Evolutionary conservation across 1,140 invertebrate species (phyloP).

Genomic region (Trichoplusia ni): DNA sequence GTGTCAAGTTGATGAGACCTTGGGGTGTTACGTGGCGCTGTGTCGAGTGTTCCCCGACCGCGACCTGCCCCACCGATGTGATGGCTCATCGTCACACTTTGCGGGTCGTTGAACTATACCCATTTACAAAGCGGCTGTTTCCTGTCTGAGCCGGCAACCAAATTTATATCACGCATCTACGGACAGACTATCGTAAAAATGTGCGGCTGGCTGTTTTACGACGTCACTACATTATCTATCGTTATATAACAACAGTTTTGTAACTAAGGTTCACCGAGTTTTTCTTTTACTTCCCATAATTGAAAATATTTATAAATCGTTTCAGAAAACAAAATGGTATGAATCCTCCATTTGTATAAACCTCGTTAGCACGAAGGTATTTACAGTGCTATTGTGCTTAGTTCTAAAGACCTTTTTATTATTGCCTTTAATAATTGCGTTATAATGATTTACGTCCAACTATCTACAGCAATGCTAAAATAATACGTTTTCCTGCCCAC

Average conservation of each 20-base stretch:
- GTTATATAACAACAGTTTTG: not conserved
- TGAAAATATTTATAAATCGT: constrained; percentile 14
- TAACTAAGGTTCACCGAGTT: constrained; percentile 1
- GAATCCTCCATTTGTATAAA: constrained; percentile 10
- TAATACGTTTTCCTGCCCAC: too few relatives aligned
- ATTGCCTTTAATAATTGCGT: too few relatives aligned
- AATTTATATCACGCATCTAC: constrained; percentile 13
- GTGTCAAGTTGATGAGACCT: constrained; percentile 31
- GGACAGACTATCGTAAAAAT: not conserved
- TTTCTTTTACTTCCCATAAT: not conserved
- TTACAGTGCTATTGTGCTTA: too few relatives aligned
- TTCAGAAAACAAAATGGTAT: constrained; percentile 2
- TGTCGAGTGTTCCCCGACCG: constrained; percentile 16
- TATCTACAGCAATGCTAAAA: too few relatives aligned
- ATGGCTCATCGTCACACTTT: constrained; percentile 27
- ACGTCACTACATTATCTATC: not conserved
- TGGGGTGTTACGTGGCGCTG: constrained; percentile 28
- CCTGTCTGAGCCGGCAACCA: constrained; percentile 19
- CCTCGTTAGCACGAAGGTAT: too few relatives aligned
- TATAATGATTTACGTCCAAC: too few relatives aligned
- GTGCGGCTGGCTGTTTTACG: not conserved
- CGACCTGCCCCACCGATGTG: constrained; percentile 28
- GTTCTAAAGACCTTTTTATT: too few relatives aligned
- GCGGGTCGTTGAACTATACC: constrained; percentile 11
- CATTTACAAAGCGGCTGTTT: constrained; percentile 20